These are phyloP conservation scores for Furnarius figulus DNA, from an alignment of 2,113 vertebrate species.

Conservation along the genomic window DNA sequence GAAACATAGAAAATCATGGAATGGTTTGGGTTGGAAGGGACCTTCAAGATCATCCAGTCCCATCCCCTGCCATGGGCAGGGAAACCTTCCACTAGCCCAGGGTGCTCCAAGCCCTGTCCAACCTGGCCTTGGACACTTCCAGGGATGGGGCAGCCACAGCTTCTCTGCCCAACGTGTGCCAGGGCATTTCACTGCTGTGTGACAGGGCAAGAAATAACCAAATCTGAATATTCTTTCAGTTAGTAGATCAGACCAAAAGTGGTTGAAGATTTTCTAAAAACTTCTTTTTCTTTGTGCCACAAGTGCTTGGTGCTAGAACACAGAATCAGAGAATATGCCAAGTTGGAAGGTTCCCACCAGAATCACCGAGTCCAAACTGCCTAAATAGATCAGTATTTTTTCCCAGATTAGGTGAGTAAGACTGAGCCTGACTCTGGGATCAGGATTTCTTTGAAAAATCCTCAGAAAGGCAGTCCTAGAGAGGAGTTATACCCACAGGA, in stretches of 20 bases:
- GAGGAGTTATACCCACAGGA: background rate
- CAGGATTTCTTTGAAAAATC: background rate
- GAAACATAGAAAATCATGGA: background rate
- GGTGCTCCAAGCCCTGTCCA: accelerated
- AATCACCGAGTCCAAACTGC: background rate
- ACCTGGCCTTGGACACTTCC: accelerated
- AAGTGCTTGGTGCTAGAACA: background rate
- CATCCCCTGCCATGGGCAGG: background rate
- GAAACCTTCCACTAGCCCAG: background rate
- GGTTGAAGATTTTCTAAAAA: background rate
- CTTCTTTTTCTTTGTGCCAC: background rate
- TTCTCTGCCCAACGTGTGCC: background rate
- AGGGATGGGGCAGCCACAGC: background rate
- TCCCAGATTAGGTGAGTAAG: background rate
- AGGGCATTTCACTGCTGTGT: background rate
- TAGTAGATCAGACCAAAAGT: background rate
- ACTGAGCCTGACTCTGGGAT: background rate
- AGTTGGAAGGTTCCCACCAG: background rate
- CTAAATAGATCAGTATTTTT: background rate
- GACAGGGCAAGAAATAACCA: background rate
- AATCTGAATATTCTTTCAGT: background rate
- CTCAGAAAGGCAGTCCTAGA: background rate
- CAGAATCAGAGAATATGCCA: background rate
- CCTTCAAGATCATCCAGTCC: background rate
- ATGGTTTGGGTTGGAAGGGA: background rate